Percentiles rank a stretch among this genome's conserved stretches.
phyloP scores from a whole-genome alignment of 1,140 invertebrate genomes.

The Tribolium madens region DNA sequence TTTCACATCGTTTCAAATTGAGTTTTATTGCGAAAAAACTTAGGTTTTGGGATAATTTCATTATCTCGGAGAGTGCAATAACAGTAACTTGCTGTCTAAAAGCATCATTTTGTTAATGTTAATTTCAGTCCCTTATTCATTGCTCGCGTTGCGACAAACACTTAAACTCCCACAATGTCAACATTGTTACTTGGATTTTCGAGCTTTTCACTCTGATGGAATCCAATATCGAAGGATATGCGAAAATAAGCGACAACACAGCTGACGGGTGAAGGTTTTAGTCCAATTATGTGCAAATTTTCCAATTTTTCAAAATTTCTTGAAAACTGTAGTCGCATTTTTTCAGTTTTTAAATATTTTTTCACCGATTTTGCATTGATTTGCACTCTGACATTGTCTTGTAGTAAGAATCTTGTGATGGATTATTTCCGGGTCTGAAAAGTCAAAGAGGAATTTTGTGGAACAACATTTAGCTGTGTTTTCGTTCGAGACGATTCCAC shows the following conservation, averaged over 20 bases:
- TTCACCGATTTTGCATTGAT: background rate
- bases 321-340: too few relatives aligned
- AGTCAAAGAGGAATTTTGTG: background rate
- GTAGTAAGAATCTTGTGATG: background rate
- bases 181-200: background rate
- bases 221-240: background rate
- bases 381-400: background rate
- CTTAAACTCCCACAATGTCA: conserved; percentile 14
- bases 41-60: background rate
- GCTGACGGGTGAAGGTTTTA: background rate
- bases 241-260: background rate
- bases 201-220: background rate
- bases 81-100: background rate
- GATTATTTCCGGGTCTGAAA: conserved; percentile 3
- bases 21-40: background rate
- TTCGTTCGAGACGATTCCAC: background rate
- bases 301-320: too few relatives aligned
- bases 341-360: too few relatives aligned
- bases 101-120: conserved; percentile 11
- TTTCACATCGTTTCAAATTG: background rate
- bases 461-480: background rate
- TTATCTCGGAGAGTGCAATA: background rate
- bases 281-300: background rate
- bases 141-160: background rate
- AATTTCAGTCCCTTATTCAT: background rate